Conservation (phyloP, 2,113 vertebrate genomes). For the Loxodonta africana region DNA sequence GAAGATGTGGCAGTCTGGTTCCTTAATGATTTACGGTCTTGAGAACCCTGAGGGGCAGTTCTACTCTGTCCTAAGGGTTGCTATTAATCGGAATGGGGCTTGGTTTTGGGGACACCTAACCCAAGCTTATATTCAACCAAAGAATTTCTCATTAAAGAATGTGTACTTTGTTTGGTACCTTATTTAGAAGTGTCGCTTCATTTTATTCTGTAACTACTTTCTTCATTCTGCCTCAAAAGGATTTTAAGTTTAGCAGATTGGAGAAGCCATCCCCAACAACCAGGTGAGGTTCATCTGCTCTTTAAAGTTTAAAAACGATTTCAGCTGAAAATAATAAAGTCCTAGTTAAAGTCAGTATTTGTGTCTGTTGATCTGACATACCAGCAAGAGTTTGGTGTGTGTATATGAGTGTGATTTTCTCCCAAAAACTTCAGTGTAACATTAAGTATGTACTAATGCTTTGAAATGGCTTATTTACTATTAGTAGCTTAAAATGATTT, state of each 20-base stretch:
- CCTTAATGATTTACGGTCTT: too few relatives aligned
- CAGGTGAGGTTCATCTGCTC: not conserved
- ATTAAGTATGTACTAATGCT: constrained; percentile 5
- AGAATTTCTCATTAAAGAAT: constrained; percentile 11
- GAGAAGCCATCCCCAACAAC: not conserved
- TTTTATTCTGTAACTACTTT: constrained; percentile 41
- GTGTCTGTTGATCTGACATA: constrained; percentile 4
- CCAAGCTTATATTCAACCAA: not conserved
- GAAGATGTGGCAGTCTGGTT: too few relatives aligned
- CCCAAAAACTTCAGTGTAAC: not conserved
- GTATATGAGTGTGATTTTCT: not conserved
- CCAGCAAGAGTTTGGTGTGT: not conserved
- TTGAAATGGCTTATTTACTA: constrained; percentile 49
- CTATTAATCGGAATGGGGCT: too few relatives aligned
- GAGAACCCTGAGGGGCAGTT: too few relatives aligned
- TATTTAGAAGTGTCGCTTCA: not conserved
- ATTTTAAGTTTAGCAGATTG: constrained; percentile 45
- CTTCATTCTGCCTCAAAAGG: not conserved
- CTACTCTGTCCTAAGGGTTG: too few relatives aligned
- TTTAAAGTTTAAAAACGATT: constrained; percentile 51
- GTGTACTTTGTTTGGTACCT: not conserved
- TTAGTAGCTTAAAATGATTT: constrained; percentile 23
- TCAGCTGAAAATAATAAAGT: constrained; percentile 37
- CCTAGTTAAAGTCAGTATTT: not conserved
- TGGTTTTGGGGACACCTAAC: not conserved